Conservation (phyloP, 1,140 invertebrate genomes). For the Teleogryllus occipitalis region DNA sequence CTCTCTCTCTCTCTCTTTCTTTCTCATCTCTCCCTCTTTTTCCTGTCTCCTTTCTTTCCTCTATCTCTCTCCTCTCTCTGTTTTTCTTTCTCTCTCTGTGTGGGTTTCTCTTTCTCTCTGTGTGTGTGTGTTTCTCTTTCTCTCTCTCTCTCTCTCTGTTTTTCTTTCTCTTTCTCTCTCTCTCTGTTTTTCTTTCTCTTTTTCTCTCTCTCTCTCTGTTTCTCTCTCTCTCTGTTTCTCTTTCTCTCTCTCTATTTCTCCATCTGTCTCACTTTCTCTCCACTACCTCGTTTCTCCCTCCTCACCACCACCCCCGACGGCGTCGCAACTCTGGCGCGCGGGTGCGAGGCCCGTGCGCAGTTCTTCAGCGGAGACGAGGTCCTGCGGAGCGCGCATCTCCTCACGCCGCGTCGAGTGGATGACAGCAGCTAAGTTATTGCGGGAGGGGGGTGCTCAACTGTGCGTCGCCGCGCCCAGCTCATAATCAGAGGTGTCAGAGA, state of each 20-base stretch:
- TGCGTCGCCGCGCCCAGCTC: too few relatives aligned
- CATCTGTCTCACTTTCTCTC: neutral
- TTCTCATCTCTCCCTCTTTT: neutral
- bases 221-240: neutral
- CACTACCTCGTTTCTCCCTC: neutral
- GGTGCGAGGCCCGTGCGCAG: too few relatives aligned
- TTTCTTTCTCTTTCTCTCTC: too few relatives aligned
- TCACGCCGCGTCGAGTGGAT: too few relatives aligned
- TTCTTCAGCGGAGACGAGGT: too few relatives aligned
- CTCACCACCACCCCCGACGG: neutral
- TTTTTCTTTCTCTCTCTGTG: neutral
- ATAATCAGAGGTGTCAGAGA: too few relatives aligned
- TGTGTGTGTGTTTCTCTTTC: neutral
- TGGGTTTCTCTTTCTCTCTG: too few relatives aligned
- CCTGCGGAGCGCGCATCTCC: too few relatives aligned
- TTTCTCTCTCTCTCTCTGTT: neutral
- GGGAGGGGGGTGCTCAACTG: too few relatives aligned
- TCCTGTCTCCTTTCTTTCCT: neutral
- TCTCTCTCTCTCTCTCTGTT: neutral
- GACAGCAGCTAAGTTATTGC: too few relatives aligned
- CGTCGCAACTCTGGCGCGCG: too few relatives aligned
- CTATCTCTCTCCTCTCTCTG: neutral
- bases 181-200: neutral
- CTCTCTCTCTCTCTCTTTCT: neutral
- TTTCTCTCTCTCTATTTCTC: neutral